Evolutionary conservation across 2,113 vertebrate species (phyloP).

Genomic region (Salvelinus fontinalis): DNA sequence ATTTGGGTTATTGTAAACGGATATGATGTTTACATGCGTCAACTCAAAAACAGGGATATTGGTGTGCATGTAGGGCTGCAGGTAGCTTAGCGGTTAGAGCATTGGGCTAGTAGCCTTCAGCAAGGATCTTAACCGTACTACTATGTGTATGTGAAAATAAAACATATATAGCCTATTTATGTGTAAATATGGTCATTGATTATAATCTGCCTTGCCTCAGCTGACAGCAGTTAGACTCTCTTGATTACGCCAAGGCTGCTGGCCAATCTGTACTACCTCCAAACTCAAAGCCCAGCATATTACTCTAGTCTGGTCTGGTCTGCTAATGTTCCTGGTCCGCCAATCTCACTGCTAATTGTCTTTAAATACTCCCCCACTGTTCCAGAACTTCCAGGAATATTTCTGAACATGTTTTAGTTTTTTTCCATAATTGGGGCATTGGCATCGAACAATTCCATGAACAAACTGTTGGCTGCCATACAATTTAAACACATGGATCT

Average conservation of each 20-base stretch:
- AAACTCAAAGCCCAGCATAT: background rate
- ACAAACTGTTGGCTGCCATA: background rate
- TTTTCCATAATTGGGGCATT: no score
- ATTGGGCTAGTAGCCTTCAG: no score
- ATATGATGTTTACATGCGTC: no score
- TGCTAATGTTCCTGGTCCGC: no score
- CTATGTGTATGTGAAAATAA: no score
- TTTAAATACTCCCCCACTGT: background rate
- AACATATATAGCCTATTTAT: background rate
- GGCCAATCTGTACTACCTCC: background rate
- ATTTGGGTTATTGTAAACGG: no score
- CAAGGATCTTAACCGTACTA: no score
- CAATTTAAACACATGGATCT: background rate
- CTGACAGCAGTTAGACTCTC: background rate
- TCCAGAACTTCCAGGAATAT: background rate
- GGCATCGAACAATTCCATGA: background rate
- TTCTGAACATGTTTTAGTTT: background rate
- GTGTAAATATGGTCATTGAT: background rate
- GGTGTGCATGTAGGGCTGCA: no score
- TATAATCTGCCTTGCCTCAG: background rate
- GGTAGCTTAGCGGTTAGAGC: no score
- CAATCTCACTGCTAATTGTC: background rate
- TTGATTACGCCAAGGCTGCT: background rate
- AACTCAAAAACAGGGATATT: no score
- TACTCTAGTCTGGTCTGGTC: background rate